Conservation (phyloP, 1,140 invertebrate species). For the Scaptomyza montana region DNA sequence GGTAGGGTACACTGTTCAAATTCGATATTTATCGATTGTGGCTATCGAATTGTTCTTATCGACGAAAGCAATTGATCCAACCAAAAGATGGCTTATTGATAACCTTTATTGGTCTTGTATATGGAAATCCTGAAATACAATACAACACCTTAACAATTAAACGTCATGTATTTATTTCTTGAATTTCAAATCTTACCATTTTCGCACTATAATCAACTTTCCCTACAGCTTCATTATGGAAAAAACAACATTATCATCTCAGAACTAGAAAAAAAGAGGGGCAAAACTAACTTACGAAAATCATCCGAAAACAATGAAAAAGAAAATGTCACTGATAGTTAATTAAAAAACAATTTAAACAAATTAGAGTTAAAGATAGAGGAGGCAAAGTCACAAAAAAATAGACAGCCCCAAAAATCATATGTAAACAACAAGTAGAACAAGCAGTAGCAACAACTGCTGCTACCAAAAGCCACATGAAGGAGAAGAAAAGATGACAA, state of each 20-base stretch:
- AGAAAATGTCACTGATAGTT: constrained; percentile 81
- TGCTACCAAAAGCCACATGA: neutral
- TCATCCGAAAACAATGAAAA: constrained; percentile 65
- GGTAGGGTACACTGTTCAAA: too few species aligned
- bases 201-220: constrained; percentile 51
- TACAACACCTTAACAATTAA: neutral
- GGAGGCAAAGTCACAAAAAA: constrained; percentile 4
- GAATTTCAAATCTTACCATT: neutral
- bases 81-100: too few species aligned
- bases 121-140: too few species aligned
- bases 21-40: too few species aligned
- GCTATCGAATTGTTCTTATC: too few species aligned
- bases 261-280: constrained; percentile 22
- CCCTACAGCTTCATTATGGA: constrained; percentile 71
- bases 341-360: constrained; percentile 82
- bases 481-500: constrained; percentile 27
- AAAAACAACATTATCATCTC: constrained; percentile 25
- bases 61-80: too few species aligned
- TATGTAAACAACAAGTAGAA: constrained; percentile 13
- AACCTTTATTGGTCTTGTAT: too few species aligned
- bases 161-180: neutral
- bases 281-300: constrained; percentile 1
- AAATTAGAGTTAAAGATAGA: constrained; percentile 77
- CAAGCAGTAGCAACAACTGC: constrained; percentile 1
- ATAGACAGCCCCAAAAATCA: neutral